Evolutionary conservation across 2,888 invertebrate species (phyloP), one percentile per base, ranked within the genome.

Genomic region (Dastarcus helophoroides): DNA sequence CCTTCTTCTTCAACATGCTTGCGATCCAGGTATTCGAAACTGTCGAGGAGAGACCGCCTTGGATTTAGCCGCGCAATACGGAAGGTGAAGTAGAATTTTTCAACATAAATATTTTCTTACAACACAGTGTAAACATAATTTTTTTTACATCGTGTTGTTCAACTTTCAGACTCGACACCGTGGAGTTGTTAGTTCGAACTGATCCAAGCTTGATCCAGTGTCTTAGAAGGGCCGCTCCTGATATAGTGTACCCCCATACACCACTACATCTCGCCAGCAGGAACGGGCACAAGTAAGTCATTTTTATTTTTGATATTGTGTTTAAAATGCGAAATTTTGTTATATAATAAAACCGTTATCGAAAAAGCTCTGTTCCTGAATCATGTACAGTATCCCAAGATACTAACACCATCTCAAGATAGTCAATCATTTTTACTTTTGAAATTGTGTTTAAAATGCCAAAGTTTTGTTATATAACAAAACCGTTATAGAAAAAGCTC

Each of bases 61-160:
- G 50, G 95, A 97, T 60, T 72, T 97, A 37, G 94, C 95, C 5
- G 86, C 91, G 30, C 89, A 93, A 63, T 88, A 85, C 61, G 88
- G 86, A 51, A 73, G 79, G 79, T 79, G 58, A 64, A 32, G 24
- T 14, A 3, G 14, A 23, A 2, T 10, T 27, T 10, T 26, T n/a
- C n/a, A n/a, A n/a, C n/a, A n/a, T n/a, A n/a, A n/a, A n/a, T n/a
- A n/a, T n/a, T n/a, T n/a, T n/a, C n/a, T n/a, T n/a, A n/a, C n/a
- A n/a, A n/a, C n/a, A n/a, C n/a, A n/a, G n/a, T n/a, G n/a, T n/a
- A n/a, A n/a, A n/a, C n/a, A n/a, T n/a, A n/a, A n/a, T n/a, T n/a
- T n/a, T n/a, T n/a, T n/a, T n/a, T n/a, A n/a, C n/a, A n/a, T 19
- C 19, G 19, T 7, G n/a, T 16, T 29, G 50, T n/a, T n/a, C n/a